Percentiles rank a stretch among this genome's conserved stretches.
These are phyloP conservation scores for Chirona hameri DNA, from an alignment of 2,888 invertebrate species.

Conservation along the genomic window DNA sequence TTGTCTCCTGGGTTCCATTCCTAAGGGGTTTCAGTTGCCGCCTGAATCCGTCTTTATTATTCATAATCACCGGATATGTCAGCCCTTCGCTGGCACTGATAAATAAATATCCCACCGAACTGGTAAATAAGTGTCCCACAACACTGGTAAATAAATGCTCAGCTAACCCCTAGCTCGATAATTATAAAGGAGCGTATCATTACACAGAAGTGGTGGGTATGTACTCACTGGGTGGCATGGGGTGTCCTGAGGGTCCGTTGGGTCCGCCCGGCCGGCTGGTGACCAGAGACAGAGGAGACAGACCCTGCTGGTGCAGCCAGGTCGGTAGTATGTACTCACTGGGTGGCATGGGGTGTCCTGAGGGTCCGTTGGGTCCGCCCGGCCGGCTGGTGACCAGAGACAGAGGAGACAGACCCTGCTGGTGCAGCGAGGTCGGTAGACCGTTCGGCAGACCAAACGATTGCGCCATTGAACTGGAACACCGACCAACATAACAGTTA, in stretches of 20 bases:
- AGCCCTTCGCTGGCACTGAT: neutral
- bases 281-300: conserved; percentile 24
- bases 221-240: conserved; percentile 8
- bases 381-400: conserved; percentile 10
- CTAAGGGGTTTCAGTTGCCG: neutral
- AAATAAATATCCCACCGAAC: neutral
- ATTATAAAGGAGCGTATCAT: neutral
- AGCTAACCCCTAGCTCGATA: neutral
- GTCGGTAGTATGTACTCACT: neutral
- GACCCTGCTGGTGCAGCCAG: neutral
- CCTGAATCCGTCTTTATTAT: no score
- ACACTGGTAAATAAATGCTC: neutral
- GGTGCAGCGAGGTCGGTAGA: neutral
- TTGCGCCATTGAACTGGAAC: neutral
- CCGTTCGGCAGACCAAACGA: neutral
- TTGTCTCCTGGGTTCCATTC: neutral
- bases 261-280: neutral
- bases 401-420: conserved; percentile 4
- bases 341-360: neutral
- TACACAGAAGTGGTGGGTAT: neutral
- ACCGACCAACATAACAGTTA: neutral
- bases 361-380: neutral
- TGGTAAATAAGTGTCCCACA: neutral
- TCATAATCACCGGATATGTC: neutral
- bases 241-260: neutral